Evolutionary conservation across 2,113 vertebrate genomes (phyloP).

Genomic region (Tangachromis dhanisi): DNA sequence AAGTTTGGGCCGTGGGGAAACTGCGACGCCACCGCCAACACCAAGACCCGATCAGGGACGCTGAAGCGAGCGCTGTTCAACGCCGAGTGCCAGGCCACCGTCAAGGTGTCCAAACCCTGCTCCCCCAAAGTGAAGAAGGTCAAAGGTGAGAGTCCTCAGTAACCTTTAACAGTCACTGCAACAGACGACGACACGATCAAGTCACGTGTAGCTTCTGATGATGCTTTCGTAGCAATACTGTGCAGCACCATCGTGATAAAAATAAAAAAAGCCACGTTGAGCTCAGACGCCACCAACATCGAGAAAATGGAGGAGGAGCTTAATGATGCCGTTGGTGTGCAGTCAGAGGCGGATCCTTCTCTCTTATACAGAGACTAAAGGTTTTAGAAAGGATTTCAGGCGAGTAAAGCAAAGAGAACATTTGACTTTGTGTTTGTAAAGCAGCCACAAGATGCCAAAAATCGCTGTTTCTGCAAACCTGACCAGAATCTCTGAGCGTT

Average conservation of each 20-base stretch:
- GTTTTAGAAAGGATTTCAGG: background rate
- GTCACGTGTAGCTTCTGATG: background rate
- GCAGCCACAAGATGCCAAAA: background rate
- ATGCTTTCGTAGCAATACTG: background rate
- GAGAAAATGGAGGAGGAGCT: background rate
- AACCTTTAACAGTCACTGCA: background rate
- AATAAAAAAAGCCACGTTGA: background rate
- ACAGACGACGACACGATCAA: background rate
- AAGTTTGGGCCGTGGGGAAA: conserved; percentile 88
- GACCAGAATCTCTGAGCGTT: background rate
- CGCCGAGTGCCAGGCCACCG: conserved; percentile 82
- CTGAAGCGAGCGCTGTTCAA: conserved; percentile 92
- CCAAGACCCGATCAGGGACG: conserved; percentile 82
- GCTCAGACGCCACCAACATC: background rate
- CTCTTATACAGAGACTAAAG: background rate
- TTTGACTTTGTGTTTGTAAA: background rate
- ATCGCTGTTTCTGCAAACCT: background rate
- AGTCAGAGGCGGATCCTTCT: background rate
- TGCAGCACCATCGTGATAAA: background rate
- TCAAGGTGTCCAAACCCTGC: conserved; percentile 89
- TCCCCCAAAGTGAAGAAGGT: conserved; percentile 81
- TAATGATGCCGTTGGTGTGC: background rate
- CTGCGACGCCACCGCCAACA: conserved; percentile 77
- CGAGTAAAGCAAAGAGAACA: background rate
- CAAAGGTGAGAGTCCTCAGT: conserved; percentile 69